Base-by-base conservation (phyloP, 2,888 invertebrate genomes). In the Lithophane semibrunnea region DNA sequence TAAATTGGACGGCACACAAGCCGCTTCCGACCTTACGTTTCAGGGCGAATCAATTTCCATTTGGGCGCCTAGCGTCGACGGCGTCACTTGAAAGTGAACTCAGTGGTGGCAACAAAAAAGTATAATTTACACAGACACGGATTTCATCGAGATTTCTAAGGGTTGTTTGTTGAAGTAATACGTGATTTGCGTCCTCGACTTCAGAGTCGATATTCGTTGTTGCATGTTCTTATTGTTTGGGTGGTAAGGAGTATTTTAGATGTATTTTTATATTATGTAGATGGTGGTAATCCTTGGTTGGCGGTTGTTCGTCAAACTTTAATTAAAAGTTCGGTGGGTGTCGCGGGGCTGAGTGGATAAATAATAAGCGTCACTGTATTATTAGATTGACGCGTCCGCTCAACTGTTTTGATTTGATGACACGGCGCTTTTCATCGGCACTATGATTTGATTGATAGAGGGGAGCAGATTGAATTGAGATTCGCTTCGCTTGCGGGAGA, bases 11-110 rank as follows among this genome's bases (percentile, higher is more conserved):
- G 86, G 86, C 80, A 88, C 74, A 80, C 73, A 60, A 74, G 82
- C 80, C 88, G 73, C 92, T 93, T 94, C 90, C 91, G 93, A 94
- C 95, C 92, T 95, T 94, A 92, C 92, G 92, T 90, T 93, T 91
- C 90, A 93, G 88, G 89, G 89, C 91, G 94, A 95, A 95, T 96
- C 95, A 95, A 96, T 96, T 96, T 95, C 93, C 92, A 93, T 93
- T 92, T 91, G 92, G 92, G 91, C 92, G 91, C 92, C 90, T 91
- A 89, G 88, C 90, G 89, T 83, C 87, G 80, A 79, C 86, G 79
- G 79, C 85, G 81, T 85, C 88, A 84, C 82, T 87, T 86, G 88
- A 92, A 90, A 93, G 91, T 91, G 90, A 88, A 85, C 82, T 84
- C 78, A 81, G 74, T 91, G 87, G 82, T 73, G 77, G 78, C 87